Evolutionary conservation across 2,888 invertebrate species (phyloP), one percentile per base, ranked within the genome.

Genomic region (Pinctada fucata): DNA sequence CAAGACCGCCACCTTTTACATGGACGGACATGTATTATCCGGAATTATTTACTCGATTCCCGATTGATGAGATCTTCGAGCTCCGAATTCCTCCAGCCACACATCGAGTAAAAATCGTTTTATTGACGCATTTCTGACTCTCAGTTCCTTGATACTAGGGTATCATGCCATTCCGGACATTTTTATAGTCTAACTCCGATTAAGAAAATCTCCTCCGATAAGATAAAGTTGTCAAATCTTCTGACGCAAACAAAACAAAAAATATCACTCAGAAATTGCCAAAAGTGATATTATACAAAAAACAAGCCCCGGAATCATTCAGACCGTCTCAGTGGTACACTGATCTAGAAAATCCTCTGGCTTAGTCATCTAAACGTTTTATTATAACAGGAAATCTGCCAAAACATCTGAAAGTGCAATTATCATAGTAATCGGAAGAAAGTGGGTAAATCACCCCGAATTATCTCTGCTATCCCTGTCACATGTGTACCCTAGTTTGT

Each of bases 311-410:
- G 58, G 13, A 10, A 58, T 58, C 58, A 58, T 58, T 58, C 58
- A 6, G 58, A 58, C 58, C 13, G 58, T 58, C 58, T 58, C 58
- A 13, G 58, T 58, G 58, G 58, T 58, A 13, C 6, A 58, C 8
- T 6, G 58, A 6, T 58, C 8, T 6, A 6, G 58, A 13, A 10
- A 58, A 13, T 58, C 8, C 6, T 10, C 58, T 58, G 58, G 58
- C 58, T 58, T 58, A 58, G 8, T 58, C 58, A 58, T 58, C 6
- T 58, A 58, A 58, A 58, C 58, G 58, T 58, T 58, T 58, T 58
- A 58, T 58, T 58, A 13, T 58, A 58, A 58, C 58, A 58, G 58
- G 58, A 58, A 58, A 13, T 58, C 58, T 58, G 58, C 58, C 58
- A 58, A 31, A 58, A 58, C 58, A 58, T 58, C 58, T 58, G 58